Evolutionary conservation across 2,888 invertebrate genomes (phyloP).

Genomic region (Hartigia nigra): DNA sequence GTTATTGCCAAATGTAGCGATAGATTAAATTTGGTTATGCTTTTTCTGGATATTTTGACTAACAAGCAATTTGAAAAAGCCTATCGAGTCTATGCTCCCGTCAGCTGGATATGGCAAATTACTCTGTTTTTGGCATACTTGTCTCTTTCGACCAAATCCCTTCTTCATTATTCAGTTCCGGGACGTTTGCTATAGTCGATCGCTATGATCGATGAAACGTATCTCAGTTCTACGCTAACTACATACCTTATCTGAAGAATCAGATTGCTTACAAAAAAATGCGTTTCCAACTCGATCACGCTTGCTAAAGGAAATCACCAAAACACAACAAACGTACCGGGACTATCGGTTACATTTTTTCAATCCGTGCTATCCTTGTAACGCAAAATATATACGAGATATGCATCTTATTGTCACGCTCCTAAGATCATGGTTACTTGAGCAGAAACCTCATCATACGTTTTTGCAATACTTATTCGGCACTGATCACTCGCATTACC

Average conservation of each 20-base stretch:
- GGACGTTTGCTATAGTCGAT: neutral
- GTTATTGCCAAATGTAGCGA: constrained; percentile 2
- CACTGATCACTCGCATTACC: neutral
- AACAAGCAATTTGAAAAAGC: neutral
- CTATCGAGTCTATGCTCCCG: constrained; percentile 13
- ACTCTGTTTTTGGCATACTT: constrained; percentile 36
- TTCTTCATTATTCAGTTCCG: neutral
- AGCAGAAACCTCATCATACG: neutral
- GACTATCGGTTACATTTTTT: neutral
- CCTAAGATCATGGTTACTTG: neutral
- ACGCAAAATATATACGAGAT: constrained; percentile 5
- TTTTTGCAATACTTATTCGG: neutral
- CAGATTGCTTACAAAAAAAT: neutral
- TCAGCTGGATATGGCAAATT: constrained; percentile 35
- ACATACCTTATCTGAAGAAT: neutral
- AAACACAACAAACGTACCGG: neutral
- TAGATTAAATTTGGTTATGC: constrained; percentile 6
- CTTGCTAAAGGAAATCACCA: neutral
- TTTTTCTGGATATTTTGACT: neutral
- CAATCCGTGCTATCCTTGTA: neutral
- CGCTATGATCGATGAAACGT: neutral
- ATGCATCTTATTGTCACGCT: constrained; percentile 1
- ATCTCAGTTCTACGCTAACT: neutral
- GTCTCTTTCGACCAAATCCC: constrained; percentile 19
- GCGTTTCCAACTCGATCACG: neutral